These are phyloP conservation scores for Dipus sagitta DNA, from an alignment of 2,797 vertebrate genomes.

Conservation along the genomic window DNA sequence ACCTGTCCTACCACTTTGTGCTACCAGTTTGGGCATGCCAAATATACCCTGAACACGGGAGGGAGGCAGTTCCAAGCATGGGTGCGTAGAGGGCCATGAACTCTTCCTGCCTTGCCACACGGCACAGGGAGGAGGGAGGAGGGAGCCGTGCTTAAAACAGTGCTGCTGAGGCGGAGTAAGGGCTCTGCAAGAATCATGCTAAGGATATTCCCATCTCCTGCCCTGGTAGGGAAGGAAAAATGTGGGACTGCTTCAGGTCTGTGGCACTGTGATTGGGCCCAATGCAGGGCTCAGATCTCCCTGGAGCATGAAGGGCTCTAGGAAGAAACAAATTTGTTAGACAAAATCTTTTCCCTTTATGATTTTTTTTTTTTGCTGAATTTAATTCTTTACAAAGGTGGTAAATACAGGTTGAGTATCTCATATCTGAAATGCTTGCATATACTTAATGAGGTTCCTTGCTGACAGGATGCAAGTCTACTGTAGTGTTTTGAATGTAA, in stretches of 20 bases:
- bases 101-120: not conserved
- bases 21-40: not conserved
- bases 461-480: not conserved
- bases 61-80: not conserved
- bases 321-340: not conserved
- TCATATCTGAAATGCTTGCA: not conserved
- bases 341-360: not conserved
- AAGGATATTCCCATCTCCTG: too few species aligned
- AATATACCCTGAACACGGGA: not conserved
- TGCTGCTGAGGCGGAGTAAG: rapidly evolving
- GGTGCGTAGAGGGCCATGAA: not conserved
- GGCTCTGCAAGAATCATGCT: not conserved
- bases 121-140: not conserved
- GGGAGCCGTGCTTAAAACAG: not conserved
- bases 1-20: not conserved
- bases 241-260: not conserved
- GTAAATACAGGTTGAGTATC: not conserved
- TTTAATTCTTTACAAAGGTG: not conserved
- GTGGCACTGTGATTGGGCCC: not conserved
- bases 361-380: not conserved
- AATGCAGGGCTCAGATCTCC: too few species aligned
- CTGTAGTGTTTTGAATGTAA: too few species aligned
- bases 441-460: not conserved
- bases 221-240: not conserved
- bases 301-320: not conserved